Percentiles rank a stretch among this genome's conserved stretches.
phyloP scores from a whole-genome alignment of 1,140 invertebrate species.

The Amyelois transitella region DNA sequence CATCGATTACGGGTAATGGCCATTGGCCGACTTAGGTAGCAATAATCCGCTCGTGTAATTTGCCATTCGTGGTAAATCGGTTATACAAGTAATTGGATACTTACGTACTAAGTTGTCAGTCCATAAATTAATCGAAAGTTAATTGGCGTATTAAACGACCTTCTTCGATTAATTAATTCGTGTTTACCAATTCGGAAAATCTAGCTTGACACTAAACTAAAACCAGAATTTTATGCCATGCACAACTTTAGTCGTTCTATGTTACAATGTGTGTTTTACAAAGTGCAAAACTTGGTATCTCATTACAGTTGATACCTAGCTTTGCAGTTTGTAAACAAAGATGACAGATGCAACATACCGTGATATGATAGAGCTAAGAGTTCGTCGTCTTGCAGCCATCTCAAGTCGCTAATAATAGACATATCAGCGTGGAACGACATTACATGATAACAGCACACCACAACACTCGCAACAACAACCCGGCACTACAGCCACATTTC shows the following conservation, averaged over 20 bases:
- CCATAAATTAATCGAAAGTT: not conserved
- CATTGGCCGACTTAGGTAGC: no score
- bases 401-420: slow-evolving; percentile 69
- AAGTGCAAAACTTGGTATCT: no score
- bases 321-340: not conserved
- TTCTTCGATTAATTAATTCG: not conserved
- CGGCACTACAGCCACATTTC: slow-evolving; percentile 20
- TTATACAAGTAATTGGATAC: not conserved
- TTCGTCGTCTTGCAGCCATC: slow-evolving; percentile 70
- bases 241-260: not conserved
- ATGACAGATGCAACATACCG: slow-evolving; percentile 37
- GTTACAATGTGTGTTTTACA: no score
- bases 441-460: slow-evolving; percentile 60
- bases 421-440: slow-evolving; percentile 69
- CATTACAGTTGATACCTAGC: no score
- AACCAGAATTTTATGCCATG: not conserved
- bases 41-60: no score
- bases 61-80: not conserved
- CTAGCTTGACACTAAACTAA: not conserved
- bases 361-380: slow-evolving; percentile 63
- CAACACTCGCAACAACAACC: slow-evolving; percentile 34
- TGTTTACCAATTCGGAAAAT: not conserved
- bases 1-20: no score
- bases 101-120: not conserved
- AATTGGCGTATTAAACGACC: not conserved